Percentiles rank a stretch among this genome's conserved stretches.
Evolutionary conservation across 2,113 vertebrate genomes (phyloP).

Genomic region (Aptenodytes patagonicus): DNA sequence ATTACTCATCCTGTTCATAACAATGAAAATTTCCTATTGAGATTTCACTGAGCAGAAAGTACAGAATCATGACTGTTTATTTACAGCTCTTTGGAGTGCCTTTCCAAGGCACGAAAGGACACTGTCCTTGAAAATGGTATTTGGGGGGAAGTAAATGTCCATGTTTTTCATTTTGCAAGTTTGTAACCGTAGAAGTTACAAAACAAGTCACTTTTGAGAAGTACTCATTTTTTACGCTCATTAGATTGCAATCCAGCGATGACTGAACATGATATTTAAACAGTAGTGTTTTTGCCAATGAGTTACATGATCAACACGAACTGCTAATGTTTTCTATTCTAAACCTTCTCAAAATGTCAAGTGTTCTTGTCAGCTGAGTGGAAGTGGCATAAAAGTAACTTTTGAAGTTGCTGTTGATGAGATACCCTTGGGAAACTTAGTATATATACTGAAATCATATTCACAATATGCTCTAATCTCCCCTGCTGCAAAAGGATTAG

Average conservation of each 20-base stretch:
- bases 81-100: neutral
- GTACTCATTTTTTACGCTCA: slow-evolving; percentile 51
- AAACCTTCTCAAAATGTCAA: slow-evolving; percentile 72
- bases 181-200: neutral
- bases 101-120: neutral
- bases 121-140: neutral
- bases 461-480: slow-evolving; percentile 42
- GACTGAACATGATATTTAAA: slow-evolving; percentile 69
- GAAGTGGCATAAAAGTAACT: slow-evolving; percentile 64
- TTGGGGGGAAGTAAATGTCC: neutral
- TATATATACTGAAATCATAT: slow-evolving; percentile 32
- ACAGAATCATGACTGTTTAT: neutral
- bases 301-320: slow-evolving; percentile 70
- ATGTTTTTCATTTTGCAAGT: neutral
- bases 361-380: slow-evolving; percentile 66
- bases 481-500: slow-evolving; percentile 34
- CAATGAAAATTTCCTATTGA: neutral
- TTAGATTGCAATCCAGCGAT: slow-evolving; percentile 65
- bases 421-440: slow-evolving; percentile 41
- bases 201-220: slow-evolving; percentile 47
- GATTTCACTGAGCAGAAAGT: neutral
- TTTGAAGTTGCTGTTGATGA: slow-evolving; percentile 54
- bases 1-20: neutral
- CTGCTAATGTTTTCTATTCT: slow-evolving; percentile 71
- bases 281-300: slow-evolving; percentile 68